A percentile compares a stretch with the other conserved stretches of the same genome.
phyloP scores from a whole-genome alignment of 2,888 invertebrate genomes.

The Sphaerophoria taeniata region DNA sequence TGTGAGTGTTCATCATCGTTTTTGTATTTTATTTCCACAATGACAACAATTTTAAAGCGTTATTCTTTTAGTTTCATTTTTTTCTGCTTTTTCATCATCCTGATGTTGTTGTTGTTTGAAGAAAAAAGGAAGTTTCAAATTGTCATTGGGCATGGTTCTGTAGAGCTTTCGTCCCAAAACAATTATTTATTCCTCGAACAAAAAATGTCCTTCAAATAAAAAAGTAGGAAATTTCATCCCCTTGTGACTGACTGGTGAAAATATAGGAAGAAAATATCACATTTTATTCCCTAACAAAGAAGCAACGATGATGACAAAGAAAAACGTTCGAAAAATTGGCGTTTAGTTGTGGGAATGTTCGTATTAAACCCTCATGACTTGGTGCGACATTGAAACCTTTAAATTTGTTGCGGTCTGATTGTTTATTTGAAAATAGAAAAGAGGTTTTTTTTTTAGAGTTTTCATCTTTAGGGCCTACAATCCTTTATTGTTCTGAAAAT shows the following conservation, averaged over 20 bases:
- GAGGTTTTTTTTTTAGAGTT: not conserved
- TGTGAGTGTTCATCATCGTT: no score
- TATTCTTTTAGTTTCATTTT: slow-evolving; percentile 39
- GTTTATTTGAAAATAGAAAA: not conserved
- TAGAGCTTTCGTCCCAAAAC: slow-evolving; percentile 51
- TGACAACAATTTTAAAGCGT: slow-evolving; percentile 64
- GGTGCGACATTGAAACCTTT: not conserved
- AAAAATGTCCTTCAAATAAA: slow-evolving; percentile 29
- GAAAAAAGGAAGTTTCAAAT: slow-evolving; percentile 51
- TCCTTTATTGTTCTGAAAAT: no score
- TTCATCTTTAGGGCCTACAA: not conserved
- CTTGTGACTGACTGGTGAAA: slow-evolving; percentile 8
- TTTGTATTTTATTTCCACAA: slow-evolving; percentile 60
- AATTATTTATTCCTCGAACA: slow-evolving; percentile 57
- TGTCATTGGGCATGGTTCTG: slow-evolving; percentile 34
- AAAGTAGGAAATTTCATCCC: slow-evolving; percentile 26
- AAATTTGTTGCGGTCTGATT: slow-evolving; percentile 8
- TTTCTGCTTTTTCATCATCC: not conserved
- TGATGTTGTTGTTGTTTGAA: slow-evolving; percentile 19
- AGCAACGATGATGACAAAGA: not conserved
- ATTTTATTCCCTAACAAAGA: not conserved
- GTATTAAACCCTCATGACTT: not conserved
- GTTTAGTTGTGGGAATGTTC: slow-evolving; percentile 11
- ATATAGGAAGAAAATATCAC: slow-evolving; percentile 3
- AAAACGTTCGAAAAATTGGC: slow-evolving; percentile 29